These are phyloP conservation scores for Vidua chalybeata DNA, from an alignment of 2,113 vertebrate genomes.

Conservation along the genomic window DNA sequence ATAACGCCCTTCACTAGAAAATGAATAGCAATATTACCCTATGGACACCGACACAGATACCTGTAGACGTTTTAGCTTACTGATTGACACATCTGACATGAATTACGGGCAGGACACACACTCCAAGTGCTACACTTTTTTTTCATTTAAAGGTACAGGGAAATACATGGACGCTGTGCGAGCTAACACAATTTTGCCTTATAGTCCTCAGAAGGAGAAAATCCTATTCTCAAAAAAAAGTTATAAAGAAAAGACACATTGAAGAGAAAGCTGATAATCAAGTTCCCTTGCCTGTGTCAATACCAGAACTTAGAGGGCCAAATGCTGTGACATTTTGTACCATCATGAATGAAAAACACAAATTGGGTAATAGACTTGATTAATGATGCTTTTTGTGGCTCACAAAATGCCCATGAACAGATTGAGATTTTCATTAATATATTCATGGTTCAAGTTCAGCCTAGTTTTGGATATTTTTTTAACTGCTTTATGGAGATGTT, in stretches of 20 bases:
- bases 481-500: neutral
- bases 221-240: neutral
- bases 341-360: neutral
- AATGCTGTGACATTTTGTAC: neutral
- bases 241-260: neutral
- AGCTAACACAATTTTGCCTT: neutral
- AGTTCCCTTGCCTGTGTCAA: neutral
- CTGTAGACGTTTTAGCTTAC: neutral
- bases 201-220: neutral
- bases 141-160: neutral
- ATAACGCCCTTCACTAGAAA: neutral
- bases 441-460: conserved; percentile 9
- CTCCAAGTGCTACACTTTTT: neutral
- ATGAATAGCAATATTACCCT: neutral
- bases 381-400: neutral
- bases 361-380: neutral
- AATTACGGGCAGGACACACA: neutral
- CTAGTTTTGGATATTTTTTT: neutral
- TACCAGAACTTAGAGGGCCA: neutral
- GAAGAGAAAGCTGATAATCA: neutral
- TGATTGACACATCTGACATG: neutral
- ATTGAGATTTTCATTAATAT: conserved; percentile 42
- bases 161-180: accelerated
- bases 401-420: conserved; percentile 6
- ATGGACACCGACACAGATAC: neutral